Evolutionary conservation across 2,113 vertebrate genomes (phyloP), one percentile per base, ranked within the genome.

Genomic region (Tragelaphus strepsiceros): DNA sequence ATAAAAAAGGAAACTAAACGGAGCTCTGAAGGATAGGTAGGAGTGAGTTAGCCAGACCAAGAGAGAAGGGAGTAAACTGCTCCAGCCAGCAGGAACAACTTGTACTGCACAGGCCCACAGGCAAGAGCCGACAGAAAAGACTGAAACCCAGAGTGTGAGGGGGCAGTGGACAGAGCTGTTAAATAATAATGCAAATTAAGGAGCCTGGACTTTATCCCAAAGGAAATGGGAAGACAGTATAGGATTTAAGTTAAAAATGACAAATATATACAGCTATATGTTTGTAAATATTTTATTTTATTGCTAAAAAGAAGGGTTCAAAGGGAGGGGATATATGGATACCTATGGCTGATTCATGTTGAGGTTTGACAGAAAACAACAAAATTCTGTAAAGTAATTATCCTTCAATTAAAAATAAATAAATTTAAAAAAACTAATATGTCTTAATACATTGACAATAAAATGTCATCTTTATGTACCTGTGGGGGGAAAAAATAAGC

Each of bases 181-280:
- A 8, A 11, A 82, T 17, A 21, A 30, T 4, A 92, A n/a, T 7
- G 53, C 15, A 54, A 43, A 28, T 14, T n/a, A 19, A 54, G 61
- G 92, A 46, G 28, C 16, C 53, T 81, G 39, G 16, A 19, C n/a
- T 24, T 49, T 16, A 54, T 77, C 61, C 17, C 26, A 46, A 74
- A 81, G 46, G 22, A 56, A 21, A 62, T n/a, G 17, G 19, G 24
- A 91, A 74, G 39, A 54, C 24, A 43, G 14, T 14, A 22, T 4
- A 81, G 74, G 54, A 28, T n/a, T 94, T 71, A 67, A 46, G 53
- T 54, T 61, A 74, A 14, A 93, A 80, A 28, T n/a, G 59, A 90
- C 49, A 85, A n/a, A 56, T n/a, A 80, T 21, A 83, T 14, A 26
- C 8, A 61, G 9, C 6, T 35, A 24, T 64, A 43, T 21, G 13